Evolutionary conservation across 1,140 invertebrate species (phyloP), one percentile per base, ranked within the genome.

Genomic region (Planococcus citri): DNA sequence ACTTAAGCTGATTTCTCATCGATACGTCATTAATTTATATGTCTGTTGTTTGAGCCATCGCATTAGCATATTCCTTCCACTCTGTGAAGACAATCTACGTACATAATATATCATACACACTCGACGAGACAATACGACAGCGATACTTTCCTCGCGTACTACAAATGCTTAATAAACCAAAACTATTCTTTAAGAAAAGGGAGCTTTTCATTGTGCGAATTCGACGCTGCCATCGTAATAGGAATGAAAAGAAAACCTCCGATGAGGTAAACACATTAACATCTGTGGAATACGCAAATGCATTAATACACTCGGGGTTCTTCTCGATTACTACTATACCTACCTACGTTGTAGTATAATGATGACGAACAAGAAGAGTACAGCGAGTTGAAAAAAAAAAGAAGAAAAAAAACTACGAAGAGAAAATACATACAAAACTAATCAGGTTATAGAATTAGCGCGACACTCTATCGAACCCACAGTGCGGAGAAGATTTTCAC

Each of bases 371-470:
- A n/a, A n/a, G n/a, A n/a, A n/a, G n/a, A 12, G 12, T 33, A 33
- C 29, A 3, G 3, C 29, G 29, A 12, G 12, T 33, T 33, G 29
- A 8, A 22, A n/a, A 58, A 3, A 20, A 58, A 58, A 58, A 58
- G 17, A 58, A 58, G 17, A 58, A 58, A 20, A 3, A 58, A 4
- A 4, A 58, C 17, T 6, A 8, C 17, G 4, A n/a, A 58, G 21
- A 58, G 17, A 22, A 58, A 25, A 64, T 24, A 25, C 10, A 64
- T 64, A 27, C 60, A 25, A 64, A 27, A 9, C 60, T 64, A 64
- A 64, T 64, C 20, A 27, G 17, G 60, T 64, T 64, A 64, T 1
- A 9, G 60, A 64, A 64, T 64, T 64, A 64, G 60, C 60, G 57
- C n/a, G n/a, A n/a, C n/a, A 58, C 17, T 20, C 4, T n/a, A n/a